Evolutionary conservation across 2,888 invertebrate genomes (phyloP).

Genomic region (Mesoligia furuncula): DNA sequence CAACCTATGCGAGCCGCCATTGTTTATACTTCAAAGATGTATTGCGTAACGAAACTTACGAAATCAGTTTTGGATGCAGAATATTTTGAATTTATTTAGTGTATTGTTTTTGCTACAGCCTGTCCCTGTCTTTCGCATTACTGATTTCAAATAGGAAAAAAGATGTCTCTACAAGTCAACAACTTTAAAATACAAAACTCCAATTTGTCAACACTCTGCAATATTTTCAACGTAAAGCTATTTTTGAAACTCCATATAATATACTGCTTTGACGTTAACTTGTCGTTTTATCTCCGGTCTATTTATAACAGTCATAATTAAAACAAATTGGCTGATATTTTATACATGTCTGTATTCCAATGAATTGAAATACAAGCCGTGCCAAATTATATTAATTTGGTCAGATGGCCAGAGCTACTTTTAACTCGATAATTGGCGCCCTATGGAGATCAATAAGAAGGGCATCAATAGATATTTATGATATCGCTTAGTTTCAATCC

Average conservation of each 20-base stretch:
- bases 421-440: slow-evolving; percentile 40
- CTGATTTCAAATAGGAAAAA: slow-evolving; percentile 11
- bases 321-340: slow-evolving; percentile 23
- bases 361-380: slow-evolving; percentile 30
- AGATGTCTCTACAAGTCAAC: neutral
- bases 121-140: slow-evolving; percentile 16
- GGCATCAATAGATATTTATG: slow-evolving; percentile 11
- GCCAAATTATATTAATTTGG: slow-evolving; percentile 39
- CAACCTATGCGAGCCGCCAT: slow-evolving; percentile 81
- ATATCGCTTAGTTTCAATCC: slow-evolving; percentile 5
- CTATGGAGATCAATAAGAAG: slow-evolving; percentile 13
- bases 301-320: neutral
- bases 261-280: neutral
- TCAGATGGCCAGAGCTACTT: slow-evolving; percentile 29
- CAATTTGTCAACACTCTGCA: neutral
- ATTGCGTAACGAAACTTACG: slow-evolving; percentile 74
- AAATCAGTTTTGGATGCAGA: slow-evolving; percentile 66
- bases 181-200: neutral
- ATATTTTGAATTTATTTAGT: slow-evolving; percentile 57
- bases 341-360: slow-evolving; percentile 3
- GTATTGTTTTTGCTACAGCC: slow-evolving; percentile 33
- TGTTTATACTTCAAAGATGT: slow-evolving; percentile 76
- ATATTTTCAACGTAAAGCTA: slow-evolving; percentile 11
- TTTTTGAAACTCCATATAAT: slow-evolving; percentile 1
- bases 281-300: slow-evolving; percentile 19